Conservation (phyloP, 2,113 vertebrate species). For the Sinosuthora webbiana region DNA sequence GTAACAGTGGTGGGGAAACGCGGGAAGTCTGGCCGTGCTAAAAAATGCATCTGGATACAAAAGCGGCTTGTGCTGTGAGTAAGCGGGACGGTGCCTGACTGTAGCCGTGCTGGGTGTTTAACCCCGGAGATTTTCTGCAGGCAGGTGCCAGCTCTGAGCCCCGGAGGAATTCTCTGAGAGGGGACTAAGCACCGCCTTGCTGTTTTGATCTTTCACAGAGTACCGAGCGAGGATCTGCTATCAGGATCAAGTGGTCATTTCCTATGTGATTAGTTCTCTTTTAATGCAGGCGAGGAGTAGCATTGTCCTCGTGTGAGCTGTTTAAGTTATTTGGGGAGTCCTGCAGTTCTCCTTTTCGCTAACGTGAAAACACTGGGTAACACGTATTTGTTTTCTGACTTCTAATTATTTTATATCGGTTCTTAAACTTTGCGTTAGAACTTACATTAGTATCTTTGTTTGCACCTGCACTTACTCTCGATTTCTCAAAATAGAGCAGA, state of each 20-base stretch:
- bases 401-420: background rate
- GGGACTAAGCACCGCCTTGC: background rate
- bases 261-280: background rate
- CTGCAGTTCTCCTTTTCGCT: background rate
- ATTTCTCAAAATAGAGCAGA: conserved; percentile 4
- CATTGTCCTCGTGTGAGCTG: background rate
- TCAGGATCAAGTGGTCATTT: conserved; percentile 13
- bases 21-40: background rate
- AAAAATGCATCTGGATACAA: background rate
- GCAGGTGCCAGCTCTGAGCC: background rate
- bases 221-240: background rate
- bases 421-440: background rate
- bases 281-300: background rate
- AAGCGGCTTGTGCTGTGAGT: background rate
- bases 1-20: background rate
- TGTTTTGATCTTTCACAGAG: background rate
- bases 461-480: conserved; percentile 21
- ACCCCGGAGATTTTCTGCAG: background rate
- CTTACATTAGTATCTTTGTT: background rate
- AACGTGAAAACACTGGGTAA: background rate
- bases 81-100: background rate
- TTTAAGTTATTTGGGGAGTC: background rate
- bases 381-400: background rate
- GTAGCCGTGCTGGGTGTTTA: background rate
- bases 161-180: background rate